Percentiles rank a stretch among this genome's conserved stretches.
Evolutionary conservation across 2,797 vertebrate genomes (phyloP).

Genomic region (Bradypodion ventrale): DNA sequence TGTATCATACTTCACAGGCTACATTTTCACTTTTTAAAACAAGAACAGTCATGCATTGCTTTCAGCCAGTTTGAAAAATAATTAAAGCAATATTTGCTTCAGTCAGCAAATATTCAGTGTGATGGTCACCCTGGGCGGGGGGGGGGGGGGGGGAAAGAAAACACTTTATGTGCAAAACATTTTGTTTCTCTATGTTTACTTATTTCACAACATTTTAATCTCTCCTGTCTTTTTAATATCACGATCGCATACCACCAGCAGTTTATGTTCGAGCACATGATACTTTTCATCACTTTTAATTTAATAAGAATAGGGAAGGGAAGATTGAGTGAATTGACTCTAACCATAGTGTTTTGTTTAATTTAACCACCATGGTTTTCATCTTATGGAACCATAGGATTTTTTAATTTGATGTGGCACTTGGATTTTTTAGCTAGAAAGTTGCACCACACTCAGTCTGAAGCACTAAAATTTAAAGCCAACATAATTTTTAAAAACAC

Average conservation of each 20-base stretch:
- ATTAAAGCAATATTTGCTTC: background rate
- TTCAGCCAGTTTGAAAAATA: background rate
- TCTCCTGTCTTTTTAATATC: background rate
- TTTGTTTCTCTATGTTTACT: too few relatives aligned
- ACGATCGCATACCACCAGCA: too few relatives aligned
- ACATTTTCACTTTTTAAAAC: slow-evolving; percentile 9
- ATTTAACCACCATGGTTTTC: too few relatives aligned
- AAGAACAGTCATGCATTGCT: slow-evolving; percentile 7
- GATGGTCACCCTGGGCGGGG: background rate
- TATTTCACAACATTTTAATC: too few relatives aligned
- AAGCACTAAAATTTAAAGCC: too few relatives aligned
- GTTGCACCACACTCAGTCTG: too few relatives aligned
- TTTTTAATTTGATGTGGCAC: too few relatives aligned
- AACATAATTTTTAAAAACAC: too few relatives aligned
- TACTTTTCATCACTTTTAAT: background rate
- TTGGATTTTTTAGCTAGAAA: too few relatives aligned
- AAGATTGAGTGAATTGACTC: background rate
- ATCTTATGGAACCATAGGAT: too few relatives aligned
- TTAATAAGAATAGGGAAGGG: background rate
- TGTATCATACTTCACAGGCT: background rate
- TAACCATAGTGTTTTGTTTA: too few relatives aligned
- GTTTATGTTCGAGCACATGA: background rate
- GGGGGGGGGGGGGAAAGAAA: background rate
- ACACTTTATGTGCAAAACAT: background rate
- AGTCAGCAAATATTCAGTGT: background rate